These are phyloP conservation scores for Microdon myrmicae DNA, from an alignment of 2,888 invertebrate genomes.

Conservation along the genomic window DNA sequence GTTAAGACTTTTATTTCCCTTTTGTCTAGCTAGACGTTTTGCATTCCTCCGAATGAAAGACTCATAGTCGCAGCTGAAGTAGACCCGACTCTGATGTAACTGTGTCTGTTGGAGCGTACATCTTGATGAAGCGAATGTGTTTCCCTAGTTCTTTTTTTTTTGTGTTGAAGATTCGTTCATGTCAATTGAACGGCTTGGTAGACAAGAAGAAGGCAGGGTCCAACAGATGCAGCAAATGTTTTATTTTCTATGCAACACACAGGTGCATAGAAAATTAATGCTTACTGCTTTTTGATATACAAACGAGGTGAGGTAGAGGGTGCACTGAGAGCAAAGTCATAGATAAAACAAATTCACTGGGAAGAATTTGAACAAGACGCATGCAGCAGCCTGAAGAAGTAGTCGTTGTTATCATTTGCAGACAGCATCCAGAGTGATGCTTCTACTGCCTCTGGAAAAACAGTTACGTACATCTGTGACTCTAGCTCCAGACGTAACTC, in stretches of 20 bases:
- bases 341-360: slow-evolving; percentile 11
- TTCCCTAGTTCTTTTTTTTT: too few species aligned
- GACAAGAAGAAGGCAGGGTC: slow-evolving; percentile 24
- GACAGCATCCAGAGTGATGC: slow-evolving; percentile 23
- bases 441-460: slow-evolving; percentile 10
- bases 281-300: slow-evolving; percentile 23
- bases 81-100: slow-evolving; percentile 11
- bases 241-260: slow-evolving; percentile 22
- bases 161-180: slow-evolving; percentile 28
- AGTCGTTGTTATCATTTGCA: slow-evolving; percentile 39
- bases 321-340: neutral
- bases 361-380: slow-evolving; percentile 5
- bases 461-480: slow-evolving; percentile 1
- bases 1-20: slow-evolving; percentile 13
- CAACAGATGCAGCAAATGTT: slow-evolving; percentile 8
- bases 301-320: slow-evolving; percentile 7
- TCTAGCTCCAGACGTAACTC: neutral
- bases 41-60: slow-evolving; percentile 30
- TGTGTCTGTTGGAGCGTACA: neutral
- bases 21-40: slow-evolving; percentile 21
- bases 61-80: too few species aligned
- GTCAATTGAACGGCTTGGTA: slow-evolving; percentile 40
- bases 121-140: slow-evolving; percentile 14
- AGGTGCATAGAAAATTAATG: slow-evolving; percentile 45
- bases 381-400: slow-evolving; percentile 20